Evolutionary conservation across 2,113 vertebrate genomes (phyloP).

Genomic region (Rousettus leschenaultii): DNA sequence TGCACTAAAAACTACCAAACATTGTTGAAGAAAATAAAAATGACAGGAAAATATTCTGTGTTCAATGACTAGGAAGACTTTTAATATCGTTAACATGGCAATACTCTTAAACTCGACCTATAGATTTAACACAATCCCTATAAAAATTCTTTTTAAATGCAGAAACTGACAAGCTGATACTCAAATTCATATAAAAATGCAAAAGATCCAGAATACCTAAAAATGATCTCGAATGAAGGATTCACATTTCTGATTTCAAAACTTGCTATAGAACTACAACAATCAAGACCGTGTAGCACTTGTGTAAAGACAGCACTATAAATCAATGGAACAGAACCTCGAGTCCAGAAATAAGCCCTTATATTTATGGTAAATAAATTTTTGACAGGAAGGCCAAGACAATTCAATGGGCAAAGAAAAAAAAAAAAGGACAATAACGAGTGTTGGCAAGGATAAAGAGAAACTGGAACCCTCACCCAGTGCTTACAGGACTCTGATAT

Average conservation of each 20-base stretch:
- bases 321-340: too few relatives aligned
- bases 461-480: too few relatives aligned
- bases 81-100: neutral
- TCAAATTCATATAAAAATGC: constrained; percentile 21
- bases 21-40: neutral
- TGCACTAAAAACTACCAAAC: neutral
- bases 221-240: neutral
- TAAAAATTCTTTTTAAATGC: neutral
- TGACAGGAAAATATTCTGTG: neutral
- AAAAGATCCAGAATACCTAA: neutral
- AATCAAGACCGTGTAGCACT: neutral
- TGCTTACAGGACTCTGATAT: too few relatives aligned
- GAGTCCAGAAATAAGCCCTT: neutral
- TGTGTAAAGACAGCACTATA: too few relatives aligned
- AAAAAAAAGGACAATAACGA: neutral
- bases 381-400: neutral
- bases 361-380: neutral
- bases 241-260: neutral
- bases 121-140: neutral
- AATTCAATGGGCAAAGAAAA: neutral
- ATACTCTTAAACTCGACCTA: neutral
- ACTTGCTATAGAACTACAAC: neutral
- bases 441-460: too few relatives aligned
- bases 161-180: neutral
- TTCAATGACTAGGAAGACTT: neutral